Percentiles rank a stretch among this genome's conserved stretches.
Evolutionary conservation across 1,140 invertebrate species (phyloP).

Genomic region (Temnothorax longispinosus): DNA sequence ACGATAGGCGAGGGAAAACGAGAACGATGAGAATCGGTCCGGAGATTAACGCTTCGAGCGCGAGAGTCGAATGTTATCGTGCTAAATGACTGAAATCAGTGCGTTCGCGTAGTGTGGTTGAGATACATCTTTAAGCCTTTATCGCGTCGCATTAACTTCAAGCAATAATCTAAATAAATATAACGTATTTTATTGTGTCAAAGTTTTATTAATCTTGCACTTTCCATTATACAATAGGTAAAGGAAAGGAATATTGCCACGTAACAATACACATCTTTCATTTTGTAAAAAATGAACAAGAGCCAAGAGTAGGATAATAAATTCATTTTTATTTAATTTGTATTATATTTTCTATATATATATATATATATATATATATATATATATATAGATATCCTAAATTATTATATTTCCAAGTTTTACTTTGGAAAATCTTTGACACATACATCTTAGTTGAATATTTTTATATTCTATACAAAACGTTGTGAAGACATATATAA

Average conservation of each 20-base stretch:
- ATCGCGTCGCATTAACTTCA: not conserved
- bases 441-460: not conserved
- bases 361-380: not conserved
- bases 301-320: not conserved
- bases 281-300: not conserved
- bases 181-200: not conserved
- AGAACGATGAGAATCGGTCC: not conserved
- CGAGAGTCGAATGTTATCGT: slow-evolving; percentile 43
- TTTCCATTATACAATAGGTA: not conserved
- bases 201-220: not conserved
- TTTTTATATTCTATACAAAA: not conserved
- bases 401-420: not conserved
- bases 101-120: not conserved
- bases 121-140: slow-evolving; percentile 1
- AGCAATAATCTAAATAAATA: not conserved
- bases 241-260: not conserved
- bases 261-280: not conserved
- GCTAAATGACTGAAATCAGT: slow-evolving; percentile 45
- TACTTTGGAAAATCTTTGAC: not conserved
- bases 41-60: slow-evolving; percentile 41
- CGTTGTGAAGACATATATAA: not conserved
- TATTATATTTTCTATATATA: not conserved
- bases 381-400: no score
- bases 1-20: slow-evolving; percentile 4
- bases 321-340: not conserved